Base-by-base conservation (phyloP, 2,797 vertebrate genomes). In the Girardinus metallicus region DNA sequence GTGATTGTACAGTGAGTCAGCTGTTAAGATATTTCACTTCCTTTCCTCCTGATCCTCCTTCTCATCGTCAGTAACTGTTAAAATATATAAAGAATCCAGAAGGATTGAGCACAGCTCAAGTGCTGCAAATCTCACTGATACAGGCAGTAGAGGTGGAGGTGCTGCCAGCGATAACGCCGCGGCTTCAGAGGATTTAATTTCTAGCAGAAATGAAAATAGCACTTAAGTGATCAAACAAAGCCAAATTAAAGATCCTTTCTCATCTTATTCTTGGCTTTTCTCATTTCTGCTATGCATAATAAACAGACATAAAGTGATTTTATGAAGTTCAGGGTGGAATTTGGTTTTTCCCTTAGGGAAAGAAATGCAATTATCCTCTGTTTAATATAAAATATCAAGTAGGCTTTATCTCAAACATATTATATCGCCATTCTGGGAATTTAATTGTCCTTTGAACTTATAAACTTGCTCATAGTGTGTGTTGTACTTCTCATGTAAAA, bases 11-110 rank as follows among this genome's bases (percentile, higher is more conserved):
- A 80, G 82, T 83, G 76, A 88, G 78, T 92, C 83, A 84, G 84
- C 87, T 90, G 91, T 92, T 81, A 31, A 90, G 86, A 93, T 88
- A 78, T 80, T 79, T 89, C 86, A 82, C 72, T 86, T 83, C 81
- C 79, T 53, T 76, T 87, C 79, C 82, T 70, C 79, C 85, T 83
- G 85, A 90, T 88, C 83, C 86, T 70, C 49, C 55, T 8, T 78
- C 78, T 77, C 75, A 53, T 39, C 80, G 73, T 76, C 66, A 62
- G 73, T 8, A 0, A 70, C 55, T 70, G 82, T 77, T 84, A 82
- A 88, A 92, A 86, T 72, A 49, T n/a, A 36, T 44, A 70, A 80
- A 85, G 76, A 43, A 77, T 57, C 55, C 2, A 16, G 70, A 79
- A 60, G 36, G 71, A 76, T 43, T 46, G 29, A 71, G 80, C 7